Evolutionary conservation across 1,140 invertebrate genomes (phyloP).

Genomic region (Ceratina australensis): DNA sequence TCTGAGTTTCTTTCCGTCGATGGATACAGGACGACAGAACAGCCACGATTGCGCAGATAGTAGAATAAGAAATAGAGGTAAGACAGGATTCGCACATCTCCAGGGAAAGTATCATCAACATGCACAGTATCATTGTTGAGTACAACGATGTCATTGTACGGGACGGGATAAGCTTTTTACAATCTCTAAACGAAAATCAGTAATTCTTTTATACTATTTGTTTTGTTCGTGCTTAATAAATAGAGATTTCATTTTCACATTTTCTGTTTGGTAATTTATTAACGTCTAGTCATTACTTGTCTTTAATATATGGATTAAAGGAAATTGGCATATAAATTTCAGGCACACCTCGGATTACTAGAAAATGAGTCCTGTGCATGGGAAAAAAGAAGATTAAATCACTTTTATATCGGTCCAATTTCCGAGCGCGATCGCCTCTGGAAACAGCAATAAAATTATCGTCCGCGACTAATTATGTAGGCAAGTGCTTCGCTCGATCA

Average conservation of each 20-base stretch:
- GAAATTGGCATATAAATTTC: not conserved
- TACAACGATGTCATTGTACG: slow-evolving; percentile 59
- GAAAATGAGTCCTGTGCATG: not conserved
- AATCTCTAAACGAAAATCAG: slow-evolving; percentile 42
- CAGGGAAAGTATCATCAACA: slow-evolving; percentile 41
- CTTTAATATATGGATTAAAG: not conserved
- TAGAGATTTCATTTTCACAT: slow-evolving; percentile 6
- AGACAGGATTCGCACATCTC: slow-evolving; percentile 65
- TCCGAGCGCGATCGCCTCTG: not conserved
- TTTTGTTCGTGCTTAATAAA: not conserved
- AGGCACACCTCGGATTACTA: not conserved
- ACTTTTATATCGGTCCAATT: not conserved
- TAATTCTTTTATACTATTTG: not conserved
- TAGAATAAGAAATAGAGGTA: slow-evolving; percentile 50
- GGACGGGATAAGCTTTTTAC: slow-evolving; percentile 55
- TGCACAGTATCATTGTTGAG: slow-evolving; percentile 52
- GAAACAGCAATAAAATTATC: not conserved
- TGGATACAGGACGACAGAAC: slow-evolving; percentile 64
- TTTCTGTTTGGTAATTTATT: not conserved
- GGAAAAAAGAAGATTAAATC: not conserved
- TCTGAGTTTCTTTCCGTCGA: slow-evolving; percentile 61
- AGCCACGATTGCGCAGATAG: slow-evolving; percentile 52
- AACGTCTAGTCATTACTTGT: not conserved
- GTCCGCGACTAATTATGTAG: not conserved
- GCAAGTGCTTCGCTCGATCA: not conserved